Evolutionary conservation across 2,888 invertebrate species (phyloP).

Genomic region (Volucella inanis): DNA sequence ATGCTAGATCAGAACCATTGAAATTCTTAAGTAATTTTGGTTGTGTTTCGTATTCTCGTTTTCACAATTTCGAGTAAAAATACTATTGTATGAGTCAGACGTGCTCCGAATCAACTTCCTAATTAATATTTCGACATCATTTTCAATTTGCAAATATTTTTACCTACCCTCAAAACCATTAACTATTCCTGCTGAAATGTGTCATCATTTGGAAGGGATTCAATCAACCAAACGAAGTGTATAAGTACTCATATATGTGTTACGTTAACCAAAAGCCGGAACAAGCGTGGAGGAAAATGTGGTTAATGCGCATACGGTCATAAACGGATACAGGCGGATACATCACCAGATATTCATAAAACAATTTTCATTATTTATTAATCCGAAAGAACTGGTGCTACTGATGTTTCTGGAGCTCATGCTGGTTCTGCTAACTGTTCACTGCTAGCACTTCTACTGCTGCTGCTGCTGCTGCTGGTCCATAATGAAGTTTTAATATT

Average conservation of each 20-base stretch:
- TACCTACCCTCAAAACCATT: constrained; percentile 2
- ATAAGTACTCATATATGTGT: not conserved
- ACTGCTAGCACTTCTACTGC: not conserved
- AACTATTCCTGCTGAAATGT: not conserved
- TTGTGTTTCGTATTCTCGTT: too few species aligned
- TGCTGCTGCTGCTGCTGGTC: not conserved
- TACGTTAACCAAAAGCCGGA: constrained; percentile 16
- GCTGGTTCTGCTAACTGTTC: not conserved
- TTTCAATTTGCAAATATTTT: too few species aligned
- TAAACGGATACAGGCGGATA: constrained; percentile 1
- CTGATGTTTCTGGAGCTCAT: not conserved
- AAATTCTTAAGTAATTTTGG: too few species aligned
- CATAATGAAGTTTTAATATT: constrained; percentile 57
- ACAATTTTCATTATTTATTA: constrained; percentile 63
- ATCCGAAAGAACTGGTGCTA: constrained; percentile 22
- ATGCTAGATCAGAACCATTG: too few species aligned
- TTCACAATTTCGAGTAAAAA: too few species aligned
- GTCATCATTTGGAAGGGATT: constrained; percentile 7
- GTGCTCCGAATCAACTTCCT: too few species aligned
- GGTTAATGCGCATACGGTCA: not conserved
- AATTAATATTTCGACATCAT: not conserved
- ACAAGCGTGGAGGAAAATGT: constrained; percentile 41
- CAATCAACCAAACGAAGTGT: not conserved
- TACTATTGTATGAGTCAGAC: too few species aligned
- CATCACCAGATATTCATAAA: constrained; percentile 48